Evolutionary conservation across 2,888 invertebrate species (phyloP), one percentile per base, ranked within the genome.

Genomic region (Lordiphosa andalusiaca): DNA sequence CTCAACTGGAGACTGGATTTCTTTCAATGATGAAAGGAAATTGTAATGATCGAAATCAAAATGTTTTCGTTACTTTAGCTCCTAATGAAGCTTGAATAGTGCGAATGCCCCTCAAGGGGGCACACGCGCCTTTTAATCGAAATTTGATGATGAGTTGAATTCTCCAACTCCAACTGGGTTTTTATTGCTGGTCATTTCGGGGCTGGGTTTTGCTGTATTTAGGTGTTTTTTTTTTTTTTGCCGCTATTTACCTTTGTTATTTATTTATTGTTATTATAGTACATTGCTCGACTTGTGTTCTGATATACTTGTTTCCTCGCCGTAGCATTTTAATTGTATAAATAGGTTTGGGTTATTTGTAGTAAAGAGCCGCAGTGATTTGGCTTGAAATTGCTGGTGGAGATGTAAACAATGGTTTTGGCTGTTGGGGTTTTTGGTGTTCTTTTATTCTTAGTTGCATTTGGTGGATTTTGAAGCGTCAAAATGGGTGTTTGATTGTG

Each of bases 71-170:
- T 81, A 74, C 81, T 85, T 84, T 73, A 68, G 73, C 82, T 77
- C 69, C 84, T 82, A 82, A 82, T 85, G 85, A 84, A 82, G 82
- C 85, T 72, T 72, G 71, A 78, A 81, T 85, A 78, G 85, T 84
- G 78, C 85, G 85, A 83, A 72, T 85, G 85, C 80, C 80, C 75
- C 70, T 42, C 33, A 33, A 33, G 33, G 44, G 44, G 44, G 44
- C 71, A 82, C 78, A 69, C 75, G 66, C 54, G 84, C 69, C 84
- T 69, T 80, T 76, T 85, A 80, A 80, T 80, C 84, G 85, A 80
- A 85, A 85, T 83, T 80, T 85, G 76, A 83, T 81, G 84, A 83
- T 85, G 84, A 44, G 44, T 16, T 44, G 76, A 76, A 76, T 72
- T 83, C 60, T 55, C 35, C 25, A 40, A 6, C 47, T 57, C 41